Evolutionary conservation across 2,113 vertebrate genomes (phyloP).

Genomic region (Mesitornis unicolor): DNA sequence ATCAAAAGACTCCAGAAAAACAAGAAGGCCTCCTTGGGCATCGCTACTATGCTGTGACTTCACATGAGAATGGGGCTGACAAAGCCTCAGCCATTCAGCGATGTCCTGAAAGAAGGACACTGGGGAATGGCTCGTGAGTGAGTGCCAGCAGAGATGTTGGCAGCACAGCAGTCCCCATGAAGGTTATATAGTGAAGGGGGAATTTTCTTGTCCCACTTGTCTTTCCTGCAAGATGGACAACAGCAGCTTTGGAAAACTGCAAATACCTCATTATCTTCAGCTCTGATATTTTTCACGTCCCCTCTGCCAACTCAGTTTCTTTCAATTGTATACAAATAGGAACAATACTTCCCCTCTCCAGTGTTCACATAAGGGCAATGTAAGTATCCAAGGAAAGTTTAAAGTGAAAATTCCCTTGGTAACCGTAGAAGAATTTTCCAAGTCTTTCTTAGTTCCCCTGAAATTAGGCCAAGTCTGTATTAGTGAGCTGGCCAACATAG

Average conservation of each 20-base stretch:
- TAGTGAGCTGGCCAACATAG: not conserved
- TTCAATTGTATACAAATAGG: not conserved
- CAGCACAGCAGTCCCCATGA: not conserved
- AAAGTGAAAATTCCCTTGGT: not conserved
- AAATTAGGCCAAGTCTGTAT: not conserved
- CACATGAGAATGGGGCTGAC: not conserved
- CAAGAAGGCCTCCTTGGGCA: not conserved
- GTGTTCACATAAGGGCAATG: not conserved
- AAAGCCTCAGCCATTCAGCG: not conserved
- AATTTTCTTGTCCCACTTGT: not conserved
- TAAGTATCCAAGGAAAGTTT: not conserved
- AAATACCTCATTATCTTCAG: not conserved
- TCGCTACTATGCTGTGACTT: not conserved
- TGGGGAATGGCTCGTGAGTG: rapidly evolving
- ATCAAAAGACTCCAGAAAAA: not conserved
- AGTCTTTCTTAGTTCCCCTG: not conserved
- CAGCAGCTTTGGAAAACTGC: not conserved
- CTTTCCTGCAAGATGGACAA: not conserved
- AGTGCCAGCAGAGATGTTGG: not conserved
- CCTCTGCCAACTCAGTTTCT: not conserved
- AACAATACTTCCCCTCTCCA: slow-evolving; percentile 8
- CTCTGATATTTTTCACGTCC: not conserved
- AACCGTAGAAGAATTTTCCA: not conserved
- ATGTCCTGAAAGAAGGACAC: not conserved
- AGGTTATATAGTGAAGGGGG: not conserved